Evolutionary conservation across 2,797 vertebrate genomes (phyloP).

Genomic region (Miichthys miiuy): DNA sequence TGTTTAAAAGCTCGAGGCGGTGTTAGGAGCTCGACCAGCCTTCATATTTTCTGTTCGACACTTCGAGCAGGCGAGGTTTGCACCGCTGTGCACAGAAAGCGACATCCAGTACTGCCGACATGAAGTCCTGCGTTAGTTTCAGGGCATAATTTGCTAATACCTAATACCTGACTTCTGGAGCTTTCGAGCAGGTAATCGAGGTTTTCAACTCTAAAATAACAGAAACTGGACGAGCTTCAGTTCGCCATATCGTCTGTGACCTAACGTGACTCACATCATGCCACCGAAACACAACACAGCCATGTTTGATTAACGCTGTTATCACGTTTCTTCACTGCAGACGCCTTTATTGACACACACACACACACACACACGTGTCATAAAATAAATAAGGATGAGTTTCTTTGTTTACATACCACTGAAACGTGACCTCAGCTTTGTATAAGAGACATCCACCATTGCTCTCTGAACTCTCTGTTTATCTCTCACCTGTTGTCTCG

Average conservation of each 20-base stretch:
- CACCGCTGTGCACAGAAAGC: too few relatives aligned
- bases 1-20: too few relatives aligned
- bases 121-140: not conserved
- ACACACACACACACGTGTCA: not conserved
- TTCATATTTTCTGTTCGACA: too few relatives aligned
- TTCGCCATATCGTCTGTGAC: constrained; percentile 1
- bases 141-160: not conserved
- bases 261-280: constrained; percentile 4
- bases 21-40: too few relatives aligned
- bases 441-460: not conserved
- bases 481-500: too few relatives aligned
- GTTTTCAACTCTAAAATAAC: not conserved
- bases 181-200: not conserved
- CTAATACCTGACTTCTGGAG: not conserved
- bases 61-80: too few relatives aligned
- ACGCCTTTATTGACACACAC: not conserved
- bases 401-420: not conserved
- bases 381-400: not conserved
- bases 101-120: too few relatives aligned
- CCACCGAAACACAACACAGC: constrained; percentile 19
- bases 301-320: constrained; percentile 27
- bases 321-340: not conserved
- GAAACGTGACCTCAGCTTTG: not conserved
- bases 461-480: too few relatives aligned
- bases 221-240: constrained; percentile 8